Percentiles rank a stretch among this genome's conserved stretches.
Evolutionary conservation across 2,888 invertebrate genomes (phyloP).

Genomic region (Melieria picta): DNA sequence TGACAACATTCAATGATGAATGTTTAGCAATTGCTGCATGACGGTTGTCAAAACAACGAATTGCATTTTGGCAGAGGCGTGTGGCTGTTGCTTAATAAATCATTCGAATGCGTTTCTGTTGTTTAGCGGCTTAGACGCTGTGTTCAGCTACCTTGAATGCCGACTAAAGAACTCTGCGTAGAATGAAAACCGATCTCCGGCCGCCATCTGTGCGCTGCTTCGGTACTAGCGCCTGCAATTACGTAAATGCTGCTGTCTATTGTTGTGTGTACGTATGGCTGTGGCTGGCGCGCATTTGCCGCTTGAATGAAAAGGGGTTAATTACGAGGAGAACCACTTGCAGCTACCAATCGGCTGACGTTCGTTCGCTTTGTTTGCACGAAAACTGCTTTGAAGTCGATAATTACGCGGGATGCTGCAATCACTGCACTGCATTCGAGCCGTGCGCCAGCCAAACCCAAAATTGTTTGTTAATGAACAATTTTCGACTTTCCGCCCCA

Average conservation of each 20-base stretch:
- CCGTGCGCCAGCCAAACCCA: neutral
- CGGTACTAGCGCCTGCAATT: neutral
- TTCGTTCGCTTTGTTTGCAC: too few relatives aligned
- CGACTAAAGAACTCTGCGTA: neutral
- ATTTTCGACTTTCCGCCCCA: too few relatives aligned
- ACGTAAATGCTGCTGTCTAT: too few relatives aligned
- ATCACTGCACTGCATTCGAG: too few relatives aligned
- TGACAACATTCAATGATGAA: neutral
- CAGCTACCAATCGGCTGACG: neutral
- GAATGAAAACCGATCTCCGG: neutral
- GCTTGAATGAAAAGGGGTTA: slow-evolving; percentile 58
- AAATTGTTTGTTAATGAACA: too few relatives aligned
- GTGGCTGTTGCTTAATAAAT: neutral
- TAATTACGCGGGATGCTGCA: too few relatives aligned
- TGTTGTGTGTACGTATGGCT: slow-evolving; percentile 19
- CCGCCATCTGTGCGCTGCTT: neutral
- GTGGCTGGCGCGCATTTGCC: slow-evolving; percentile 40
- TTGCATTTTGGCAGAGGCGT: neutral
- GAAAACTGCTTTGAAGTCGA: too few relatives aligned
- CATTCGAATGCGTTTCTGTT: too few relatives aligned
- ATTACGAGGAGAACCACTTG: slow-evolving; percentile 48
- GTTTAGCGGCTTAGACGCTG: neutral
- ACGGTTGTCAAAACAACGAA: neutral
- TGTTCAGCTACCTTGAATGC: neutral
- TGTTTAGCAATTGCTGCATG: neutral